Conservation (phyloP, 2,113 vertebrate species). For the Cettia cetti region DNA sequence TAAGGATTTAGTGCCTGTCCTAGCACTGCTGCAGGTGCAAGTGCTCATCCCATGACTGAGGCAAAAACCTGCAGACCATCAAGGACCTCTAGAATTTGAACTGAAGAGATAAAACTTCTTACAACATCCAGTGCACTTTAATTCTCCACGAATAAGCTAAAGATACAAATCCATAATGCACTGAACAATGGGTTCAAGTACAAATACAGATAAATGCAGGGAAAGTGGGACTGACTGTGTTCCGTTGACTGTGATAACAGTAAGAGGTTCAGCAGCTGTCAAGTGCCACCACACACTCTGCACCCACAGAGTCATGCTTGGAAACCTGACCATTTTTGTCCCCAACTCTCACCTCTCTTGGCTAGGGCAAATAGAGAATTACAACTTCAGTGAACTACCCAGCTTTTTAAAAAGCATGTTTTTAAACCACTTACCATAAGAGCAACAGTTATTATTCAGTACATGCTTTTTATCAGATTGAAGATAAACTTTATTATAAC, state of each 20-base stretch:
- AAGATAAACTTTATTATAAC: slow-evolving; percentile 43
- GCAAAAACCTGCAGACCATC: background rate
- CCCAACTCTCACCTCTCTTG: background rate
- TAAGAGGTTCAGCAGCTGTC: background rate
- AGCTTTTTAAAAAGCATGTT: slow-evolving; percentile 1
- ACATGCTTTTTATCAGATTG: slow-evolving; percentile 63
- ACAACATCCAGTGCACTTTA: background rate
- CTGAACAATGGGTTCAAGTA: background rate
- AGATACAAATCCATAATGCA: background rate
- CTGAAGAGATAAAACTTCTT: background rate
- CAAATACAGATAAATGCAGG: background rate
- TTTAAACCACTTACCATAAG: slow-evolving; percentile 48
- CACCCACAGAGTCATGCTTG: background rate
- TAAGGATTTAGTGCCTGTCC: background rate
- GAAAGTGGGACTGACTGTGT: background rate
- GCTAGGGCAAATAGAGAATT: background rate
- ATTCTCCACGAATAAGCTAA: background rate
- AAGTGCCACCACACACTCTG: rapidly evolving
- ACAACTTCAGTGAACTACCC: slow-evolving; percentile 4
- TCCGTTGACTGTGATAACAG: background rate
- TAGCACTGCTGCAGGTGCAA: background rate
- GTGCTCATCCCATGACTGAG: background rate
- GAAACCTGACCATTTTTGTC: background rate
- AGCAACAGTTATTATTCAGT: slow-evolving; percentile 62
- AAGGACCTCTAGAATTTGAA: background rate